A percentile compares a stretch with the other conserved stretches of the same genome.
These are phyloP conservation scores for Tenualosa thibaudeaui DNA, from an alignment of 2,797 vertebrate genomes.

Conservation along the genomic window DNA sequence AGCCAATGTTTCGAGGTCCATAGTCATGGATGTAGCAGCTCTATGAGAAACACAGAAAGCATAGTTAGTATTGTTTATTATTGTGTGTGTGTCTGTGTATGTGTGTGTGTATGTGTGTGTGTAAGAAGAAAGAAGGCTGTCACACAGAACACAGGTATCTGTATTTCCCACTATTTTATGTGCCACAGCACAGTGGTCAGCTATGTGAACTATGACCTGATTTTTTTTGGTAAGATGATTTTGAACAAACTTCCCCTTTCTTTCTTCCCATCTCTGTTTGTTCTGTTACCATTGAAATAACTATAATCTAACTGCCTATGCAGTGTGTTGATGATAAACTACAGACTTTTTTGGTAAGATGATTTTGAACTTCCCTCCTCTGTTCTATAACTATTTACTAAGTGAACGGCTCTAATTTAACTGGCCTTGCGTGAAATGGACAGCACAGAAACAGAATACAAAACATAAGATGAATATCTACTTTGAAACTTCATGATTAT, in stretches of 20 bases:
- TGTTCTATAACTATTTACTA: too few species aligned
- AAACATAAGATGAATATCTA: neutral
- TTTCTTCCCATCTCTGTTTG: neutral
- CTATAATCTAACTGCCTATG: too few species aligned
- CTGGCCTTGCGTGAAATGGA: too few species aligned
- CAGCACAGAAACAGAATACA: neutral
- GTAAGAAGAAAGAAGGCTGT: too few species aligned
- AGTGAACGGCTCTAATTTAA: too few species aligned
- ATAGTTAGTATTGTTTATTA: neutral
- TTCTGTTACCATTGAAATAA: neutral
- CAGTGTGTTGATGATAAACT: too few species aligned
- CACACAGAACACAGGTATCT: too few species aligned
- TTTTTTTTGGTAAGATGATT: neutral
- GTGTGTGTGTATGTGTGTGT: too few species aligned
- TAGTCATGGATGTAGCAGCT: constrained; percentile 67
- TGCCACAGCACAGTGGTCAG: neutral
- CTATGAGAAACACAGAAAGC: constrained; percentile 48
- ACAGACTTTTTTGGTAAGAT: too few species aligned
- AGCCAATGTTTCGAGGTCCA: constrained; percentile 56
- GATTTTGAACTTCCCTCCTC: too few species aligned
- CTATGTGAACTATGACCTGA: neutral
- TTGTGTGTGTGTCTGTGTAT: too few species aligned
- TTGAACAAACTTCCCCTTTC: neutral
- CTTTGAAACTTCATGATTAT: neutral
- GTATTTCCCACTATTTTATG: neutral